phyloP scores from a whole-genome alignment of 2,797 vertebrate species.

The Tenualosa ilisha region DNA sequence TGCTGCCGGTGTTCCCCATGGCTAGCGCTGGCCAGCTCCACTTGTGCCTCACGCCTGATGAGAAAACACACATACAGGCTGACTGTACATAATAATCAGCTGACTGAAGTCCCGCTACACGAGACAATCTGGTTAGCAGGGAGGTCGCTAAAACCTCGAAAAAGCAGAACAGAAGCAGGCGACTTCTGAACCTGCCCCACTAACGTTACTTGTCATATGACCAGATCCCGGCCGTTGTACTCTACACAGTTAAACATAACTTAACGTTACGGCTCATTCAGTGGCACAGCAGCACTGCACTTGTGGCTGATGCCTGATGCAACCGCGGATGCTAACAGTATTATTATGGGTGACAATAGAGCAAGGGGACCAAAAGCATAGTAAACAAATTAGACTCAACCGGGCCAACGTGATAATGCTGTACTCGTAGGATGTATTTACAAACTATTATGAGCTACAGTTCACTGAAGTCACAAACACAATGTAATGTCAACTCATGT shows the following conservation, averaged over 20 bases:
- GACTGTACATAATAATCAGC: not conserved
- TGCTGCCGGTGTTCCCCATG: slow-evolving; percentile 75
- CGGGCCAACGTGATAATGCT: not conserved
- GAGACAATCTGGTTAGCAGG: not conserved
- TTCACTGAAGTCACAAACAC: not conserved
- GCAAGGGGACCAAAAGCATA: not conserved
- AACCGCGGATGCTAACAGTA: not conserved
- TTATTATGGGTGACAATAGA: not conserved
- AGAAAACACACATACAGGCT: not conserved
- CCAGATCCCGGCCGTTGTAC: not conserved
- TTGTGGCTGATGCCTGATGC: not conserved
- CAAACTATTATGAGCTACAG: not conserved
- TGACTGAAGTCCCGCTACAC: not conserved
- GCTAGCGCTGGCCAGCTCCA: slow-evolving; percentile 42
- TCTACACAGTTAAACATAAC: not conserved
- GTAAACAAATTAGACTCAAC: not conserved
- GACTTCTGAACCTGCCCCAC: not conserved
- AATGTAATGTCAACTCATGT: not conserved
- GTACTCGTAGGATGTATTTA: not conserved
- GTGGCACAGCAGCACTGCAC: too few species aligned
- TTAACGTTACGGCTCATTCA: too few species aligned
- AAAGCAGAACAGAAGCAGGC: not conserved
- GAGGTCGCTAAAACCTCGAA: not conserved
- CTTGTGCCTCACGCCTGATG: not conserved
- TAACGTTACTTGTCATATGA: not conserved